Evolutionary conservation across 1,140 invertebrate species (phyloP).

Genomic region (Leptinotarsa lineolata): DNA sequence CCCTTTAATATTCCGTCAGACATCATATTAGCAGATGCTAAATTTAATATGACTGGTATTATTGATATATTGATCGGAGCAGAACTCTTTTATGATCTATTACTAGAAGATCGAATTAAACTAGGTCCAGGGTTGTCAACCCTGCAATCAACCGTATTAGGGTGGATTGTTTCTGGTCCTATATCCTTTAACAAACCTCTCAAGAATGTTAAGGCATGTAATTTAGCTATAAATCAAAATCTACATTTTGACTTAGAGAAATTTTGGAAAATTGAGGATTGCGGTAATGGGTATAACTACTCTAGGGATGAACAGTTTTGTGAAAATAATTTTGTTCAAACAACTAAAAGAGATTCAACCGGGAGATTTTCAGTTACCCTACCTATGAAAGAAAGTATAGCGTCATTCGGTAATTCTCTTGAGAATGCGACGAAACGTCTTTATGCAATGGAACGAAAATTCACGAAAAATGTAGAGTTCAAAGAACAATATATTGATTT

Average conservation of each 20-base stretch:
- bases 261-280: slow-evolving; percentile 50
- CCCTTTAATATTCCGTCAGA: slow-evolving; percentile 39
- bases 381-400: slow-evolving; percentile 41
- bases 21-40: slow-evolving; percentile 42
- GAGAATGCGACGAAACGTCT: slow-evolving; percentile 45
- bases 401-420: slow-evolving; percentile 48
- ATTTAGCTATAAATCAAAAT: slow-evolving; percentile 7
- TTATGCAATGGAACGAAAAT: slow-evolving; percentile 43
- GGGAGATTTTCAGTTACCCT: slow-evolving; percentile 50
- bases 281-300: slow-evolving; percentile 24
- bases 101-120: slow-evolving; percentile 40
- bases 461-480: slow-evolving; percentile 41
- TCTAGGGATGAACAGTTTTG: slow-evolving; percentile 42
- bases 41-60: slow-evolving; percentile 34
- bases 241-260: slow-evolving; percentile 31
- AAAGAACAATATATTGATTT: slow-evolving; percentile 45
- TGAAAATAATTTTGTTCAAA: slow-evolving; percentile 45
- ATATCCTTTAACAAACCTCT: slow-evolving; percentile 7
- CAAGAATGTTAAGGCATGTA: background rate
- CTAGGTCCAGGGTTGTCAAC: slow-evolving; percentile 40
- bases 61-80: slow-evolving; percentile 47
- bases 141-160: slow-evolving; percentile 49
- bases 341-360: slow-evolving; percentile 31
- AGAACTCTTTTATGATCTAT: slow-evolving; percentile 37
- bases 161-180: slow-evolving; percentile 48